Percentiles rank a stretch among this genome's conserved stretches.
These are phyloP conservation scores for Paratrypauchen microcephalus DNA, from an alignment of 2,797 vertebrate genomes.

Conservation along the genomic window DNA sequence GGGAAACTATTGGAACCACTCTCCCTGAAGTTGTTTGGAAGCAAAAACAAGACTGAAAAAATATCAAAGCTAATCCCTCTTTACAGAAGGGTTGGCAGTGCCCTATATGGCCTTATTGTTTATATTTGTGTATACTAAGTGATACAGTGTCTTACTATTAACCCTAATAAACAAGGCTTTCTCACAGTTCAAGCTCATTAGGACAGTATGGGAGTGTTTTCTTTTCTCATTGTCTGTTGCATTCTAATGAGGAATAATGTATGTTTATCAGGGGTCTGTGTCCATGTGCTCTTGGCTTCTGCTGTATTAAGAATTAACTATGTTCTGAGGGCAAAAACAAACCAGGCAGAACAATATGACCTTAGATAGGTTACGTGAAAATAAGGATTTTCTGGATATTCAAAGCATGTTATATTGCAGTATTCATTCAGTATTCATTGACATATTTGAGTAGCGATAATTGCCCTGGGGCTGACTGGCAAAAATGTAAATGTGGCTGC, in stretches of 20 bases:
- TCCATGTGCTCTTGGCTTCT: slow-evolving; percentile 13
- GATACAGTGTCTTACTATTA: slow-evolving; percentile 14
- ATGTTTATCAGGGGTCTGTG: not conserved
- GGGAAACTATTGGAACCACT: slow-evolving; percentile 20
- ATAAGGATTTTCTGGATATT: not conserved
- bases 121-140: not conserved
- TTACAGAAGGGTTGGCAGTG: slow-evolving; percentile 1
- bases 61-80: not conserved
- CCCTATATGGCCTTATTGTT: slow-evolving; percentile 1
- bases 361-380: not conserved
- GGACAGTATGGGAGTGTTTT: not conserved
- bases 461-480: too few relatives aligned
- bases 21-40: slow-evolving; percentile 22
- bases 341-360: slow-evolving; percentile 21
- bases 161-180: slow-evolving; percentile 14
- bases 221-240: slow-evolving; percentile 15
- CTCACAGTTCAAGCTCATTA: slow-evolving; percentile 8
- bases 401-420: not conserved
- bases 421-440: not conserved
- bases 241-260: slow-evolving; percentile 36
- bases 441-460: too few relatives aligned
- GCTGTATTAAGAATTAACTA: slow-evolving; percentile 24
- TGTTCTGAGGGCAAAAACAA: slow-evolving; percentile 16
- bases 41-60: slow-evolving; percentile 14
- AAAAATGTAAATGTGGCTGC: too few relatives aligned